Percentiles rank a stretch among this genome's conserved stretches.
phyloP scores from a whole-genome alignment of 2,888 invertebrate genomes.

The Melieria omissa region DNA sequence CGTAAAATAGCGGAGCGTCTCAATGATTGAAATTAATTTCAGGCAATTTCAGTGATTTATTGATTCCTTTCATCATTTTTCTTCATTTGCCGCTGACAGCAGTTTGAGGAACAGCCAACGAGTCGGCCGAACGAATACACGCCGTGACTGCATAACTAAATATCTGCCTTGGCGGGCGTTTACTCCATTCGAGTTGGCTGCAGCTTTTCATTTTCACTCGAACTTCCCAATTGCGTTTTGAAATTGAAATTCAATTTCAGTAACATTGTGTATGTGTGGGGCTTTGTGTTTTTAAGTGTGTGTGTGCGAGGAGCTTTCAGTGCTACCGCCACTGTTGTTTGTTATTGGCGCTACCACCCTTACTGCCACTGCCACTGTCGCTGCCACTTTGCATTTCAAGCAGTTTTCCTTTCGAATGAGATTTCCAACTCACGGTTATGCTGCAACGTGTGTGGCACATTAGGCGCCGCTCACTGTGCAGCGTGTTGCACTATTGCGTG shows the following conservation, averaged over 20 bases:
- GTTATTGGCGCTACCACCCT: too few relatives aligned
- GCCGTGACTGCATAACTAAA: slow-evolving; percentile 7
- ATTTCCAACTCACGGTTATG: neutral
- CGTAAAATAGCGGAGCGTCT: too few relatives aligned
- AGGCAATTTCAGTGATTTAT: slow-evolving; percentile 49
- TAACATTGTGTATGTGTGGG: too few relatives aligned
- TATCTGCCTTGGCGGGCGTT: neutral
- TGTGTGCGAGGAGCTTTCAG: too few relatives aligned
- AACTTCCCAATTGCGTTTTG: too few relatives aligned
- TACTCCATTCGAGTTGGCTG: too few relatives aligned
- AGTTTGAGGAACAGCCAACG: slow-evolving; percentile 17
- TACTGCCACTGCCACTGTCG: too few relatives aligned
- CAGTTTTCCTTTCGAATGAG: too few relatives aligned
- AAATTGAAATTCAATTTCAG: too few relatives aligned
- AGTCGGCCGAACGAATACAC: neutral
- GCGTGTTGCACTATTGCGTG: slow-evolving; percentile 22
- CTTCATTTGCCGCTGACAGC: slow-evolving; percentile 49
- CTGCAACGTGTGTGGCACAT: neutral
- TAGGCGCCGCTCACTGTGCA: neutral
- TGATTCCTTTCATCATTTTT: slow-evolving; percentile 50
- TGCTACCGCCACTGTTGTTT: neutral
- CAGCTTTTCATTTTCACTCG: too few relatives aligned
- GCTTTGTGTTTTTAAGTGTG: too few relatives aligned
- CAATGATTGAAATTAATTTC: slow-evolving; percentile 32
- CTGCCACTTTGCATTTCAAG: too few relatives aligned